Evolutionary conservation across 2,113 vertebrate species (phyloP), one percentile per base, ranked within the genome.

Genomic region (Indri indri): DNA sequence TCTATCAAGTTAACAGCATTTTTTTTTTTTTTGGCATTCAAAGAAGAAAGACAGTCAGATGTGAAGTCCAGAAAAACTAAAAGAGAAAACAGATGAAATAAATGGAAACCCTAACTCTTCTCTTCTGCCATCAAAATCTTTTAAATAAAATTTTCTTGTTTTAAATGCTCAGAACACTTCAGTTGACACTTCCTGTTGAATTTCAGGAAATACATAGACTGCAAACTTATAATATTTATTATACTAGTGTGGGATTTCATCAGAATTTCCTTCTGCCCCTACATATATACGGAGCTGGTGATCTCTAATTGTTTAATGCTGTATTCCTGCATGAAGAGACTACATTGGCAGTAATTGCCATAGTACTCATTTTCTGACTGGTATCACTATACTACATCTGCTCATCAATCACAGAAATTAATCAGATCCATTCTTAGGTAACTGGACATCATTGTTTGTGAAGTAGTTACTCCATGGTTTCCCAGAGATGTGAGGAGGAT

Each of bases 21-120:
- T 71, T 95, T 66, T 80, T 92, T 85, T 90, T 95, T 66, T 76
- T 92, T 85, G 71, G 42, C 71, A 83, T 91, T 93, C 54, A 80
- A 27, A 77, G 32, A 80, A 89, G 68, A 84, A 73, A 76, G 37
- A 70, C 1, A 83, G 12, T 77, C 52, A 83, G 42, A 92, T 32
- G 40, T 27, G 18, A 81, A 73, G 77, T 34, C 5, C 63, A 14
- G 25, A 80, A 92, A 92, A 90, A 34, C 11, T 70, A 12, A 90
- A 73, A 18, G 11, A 88, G 73, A 70, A 27, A 89, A 93, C 57
- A 23, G 6, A 61, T 77, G 30, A 83, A 74, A 66, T 13, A 96
- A 92, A 77, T 88, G 52, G 2, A 95, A 97, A 90, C 1, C 42
- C 3, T 77, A 66, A 40, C 25, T 66, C 2, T 50, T 7, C 2